These are phyloP conservation scores for Cremastinae sp. DNA, from an alignment of 2,888 invertebrate genomes.

Conservation along the genomic window DNA sequence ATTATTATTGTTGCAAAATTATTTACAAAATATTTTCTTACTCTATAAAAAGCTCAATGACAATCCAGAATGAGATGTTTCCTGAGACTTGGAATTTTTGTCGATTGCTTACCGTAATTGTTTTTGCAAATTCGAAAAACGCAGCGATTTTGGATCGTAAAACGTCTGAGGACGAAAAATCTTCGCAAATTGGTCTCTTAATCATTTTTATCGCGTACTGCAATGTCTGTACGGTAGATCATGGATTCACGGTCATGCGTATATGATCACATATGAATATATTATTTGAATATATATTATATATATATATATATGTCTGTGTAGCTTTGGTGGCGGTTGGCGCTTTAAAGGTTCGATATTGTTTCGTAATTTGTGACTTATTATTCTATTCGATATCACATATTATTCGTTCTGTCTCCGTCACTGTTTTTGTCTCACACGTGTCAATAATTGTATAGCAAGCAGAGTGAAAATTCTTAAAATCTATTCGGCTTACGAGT, in stretches of 20 bases:
- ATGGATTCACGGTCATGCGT: conserved; percentile 19
- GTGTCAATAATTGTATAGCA: conserved; percentile 21
- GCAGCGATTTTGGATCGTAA: conserved; percentile 14
- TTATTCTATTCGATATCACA: conserved; percentile 16
- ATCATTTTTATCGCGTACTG: conserved; percentile 47
- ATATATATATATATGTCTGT: conserved; percentile 33
- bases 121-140: conserved; percentile 9
- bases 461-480: conserved; percentile 20
- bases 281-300: conserved; percentile 11
- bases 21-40: background rate
- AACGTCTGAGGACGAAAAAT: conserved; percentile 25
- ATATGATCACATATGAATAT: conserved; percentile 10
- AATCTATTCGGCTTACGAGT: background rate
- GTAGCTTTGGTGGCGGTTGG: conserved; percentile 54
- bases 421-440: conserved; percentile 26
- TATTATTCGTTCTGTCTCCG: conserved; percentile 19
- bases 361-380: conserved; percentile 35
- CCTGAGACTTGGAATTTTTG: conserved; percentile 21
- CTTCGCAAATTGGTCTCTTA: conserved; percentile 19
- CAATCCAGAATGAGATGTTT: conserved; percentile 12
- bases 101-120: conserved; percentile 15
- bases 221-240: conserved; percentile 51
- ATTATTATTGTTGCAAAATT: background rate
- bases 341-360: conserved; percentile 44
- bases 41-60: conserved; percentile 23